Evolutionary conservation across 2,113 vertebrate genomes (phyloP).

Genomic region (Xenopus laevis): DNA sequence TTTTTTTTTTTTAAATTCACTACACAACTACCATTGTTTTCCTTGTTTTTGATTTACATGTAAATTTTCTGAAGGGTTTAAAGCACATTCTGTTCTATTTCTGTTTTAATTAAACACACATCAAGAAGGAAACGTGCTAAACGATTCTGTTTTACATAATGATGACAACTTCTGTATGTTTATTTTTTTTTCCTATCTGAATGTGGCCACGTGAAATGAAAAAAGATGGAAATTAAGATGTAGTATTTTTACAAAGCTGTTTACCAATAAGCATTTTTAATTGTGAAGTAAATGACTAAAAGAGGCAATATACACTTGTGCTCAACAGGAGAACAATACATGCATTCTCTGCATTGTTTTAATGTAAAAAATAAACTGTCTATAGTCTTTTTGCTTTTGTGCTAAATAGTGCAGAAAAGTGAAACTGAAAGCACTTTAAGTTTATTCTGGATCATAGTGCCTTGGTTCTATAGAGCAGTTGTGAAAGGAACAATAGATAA

Average conservation of each 20-base stretch:
- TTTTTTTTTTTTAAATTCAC: slow-evolving; percentile 14
- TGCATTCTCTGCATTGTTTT: too few species aligned
- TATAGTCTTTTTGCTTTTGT: too few species aligned
- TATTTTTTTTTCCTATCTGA: neutral
- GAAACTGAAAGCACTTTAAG: too few species aligned
- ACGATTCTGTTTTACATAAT: slow-evolving; percentile 20
- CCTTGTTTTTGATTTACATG: slow-evolving; percentile 25
- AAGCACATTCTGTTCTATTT: slow-evolving; percentile 28
- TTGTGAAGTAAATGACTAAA: neutral
- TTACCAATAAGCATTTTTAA: neutral
- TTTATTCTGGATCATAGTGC: too few species aligned
- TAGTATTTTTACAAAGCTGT: neutral
- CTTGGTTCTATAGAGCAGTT: too few species aligned
- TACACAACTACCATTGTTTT: neutral
- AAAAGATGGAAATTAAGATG: neutral
- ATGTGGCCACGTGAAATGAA: neutral
- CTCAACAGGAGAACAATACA: too few species aligned
- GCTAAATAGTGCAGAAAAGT: too few species aligned
- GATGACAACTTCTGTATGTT: neutral
- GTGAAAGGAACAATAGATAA: too few species aligned
- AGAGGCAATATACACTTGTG: too few species aligned
- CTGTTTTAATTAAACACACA: slow-evolving; percentile 33
- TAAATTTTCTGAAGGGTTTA: slow-evolving; percentile 33
- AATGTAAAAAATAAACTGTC: too few species aligned
- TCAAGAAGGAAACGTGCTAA: slow-evolving; percentile 9